These are phyloP conservation scores for Crotalus viridis DNA, from an alignment of 2,113 vertebrate species.

Conservation along the genomic window DNA sequence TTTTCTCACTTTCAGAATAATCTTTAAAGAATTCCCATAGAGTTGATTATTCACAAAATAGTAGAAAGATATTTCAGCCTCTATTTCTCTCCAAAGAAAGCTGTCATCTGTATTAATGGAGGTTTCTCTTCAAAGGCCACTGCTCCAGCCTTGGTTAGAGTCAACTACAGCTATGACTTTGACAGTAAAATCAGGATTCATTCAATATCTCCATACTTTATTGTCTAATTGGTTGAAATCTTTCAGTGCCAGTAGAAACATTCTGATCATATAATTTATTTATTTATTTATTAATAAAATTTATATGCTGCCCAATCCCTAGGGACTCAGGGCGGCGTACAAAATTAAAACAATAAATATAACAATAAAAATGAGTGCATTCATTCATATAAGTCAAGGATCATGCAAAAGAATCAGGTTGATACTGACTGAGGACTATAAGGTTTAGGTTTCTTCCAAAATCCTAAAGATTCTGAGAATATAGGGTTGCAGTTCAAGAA, in stretches of 20 bases:
- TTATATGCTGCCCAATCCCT: no score
- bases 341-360: no score
- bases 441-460: not conserved
- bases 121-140: not conserved
- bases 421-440: slow-evolving; percentile 48
- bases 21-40: not conserved
- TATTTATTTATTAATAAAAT: no score
- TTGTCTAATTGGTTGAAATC: no score
- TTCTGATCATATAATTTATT: slow-evolving; percentile 43
- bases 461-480: not conserved
- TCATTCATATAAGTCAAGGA: slow-evolving; percentile 52
- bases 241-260: slow-evolving; percentile 47
- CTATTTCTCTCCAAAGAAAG: not conserved
- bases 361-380: no score
- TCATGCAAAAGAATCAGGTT: slow-evolving; percentile 45
- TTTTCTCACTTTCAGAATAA: not conserved
- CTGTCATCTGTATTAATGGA: not conserved
- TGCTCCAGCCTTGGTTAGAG: not conserved
- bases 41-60: not conserved
- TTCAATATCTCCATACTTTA: not conserved
- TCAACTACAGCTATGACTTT: not conserved
- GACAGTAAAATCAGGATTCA: not conserved
- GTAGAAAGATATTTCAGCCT: not conserved
- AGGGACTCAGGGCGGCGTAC: no score
- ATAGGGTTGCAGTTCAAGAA: slow-evolving; percentile 7